Evolutionary conservation across 2,888 invertebrate genomes (phyloP).

Genomic region (Andrena hattorfiana): DNA sequence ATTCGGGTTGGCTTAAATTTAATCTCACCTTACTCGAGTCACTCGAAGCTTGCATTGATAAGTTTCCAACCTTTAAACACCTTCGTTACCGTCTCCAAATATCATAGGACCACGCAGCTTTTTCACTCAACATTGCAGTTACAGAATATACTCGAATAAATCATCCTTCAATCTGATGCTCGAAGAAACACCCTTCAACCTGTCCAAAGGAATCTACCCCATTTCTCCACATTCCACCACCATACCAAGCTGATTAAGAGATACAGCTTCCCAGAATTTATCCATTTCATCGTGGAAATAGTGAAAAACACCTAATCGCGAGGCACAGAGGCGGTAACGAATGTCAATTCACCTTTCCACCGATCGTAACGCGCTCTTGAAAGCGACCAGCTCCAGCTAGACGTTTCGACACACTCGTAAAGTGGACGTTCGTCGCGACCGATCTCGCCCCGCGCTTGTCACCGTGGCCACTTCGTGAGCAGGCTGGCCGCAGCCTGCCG

Average conservation of each 20-base stretch:
- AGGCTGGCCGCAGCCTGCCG: constrained; percentile 58
- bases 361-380: constrained; percentile 19
- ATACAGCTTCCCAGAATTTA: neutral
- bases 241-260: neutral
- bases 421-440: constrained; percentile 51
- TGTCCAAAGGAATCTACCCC: too few relatives aligned
- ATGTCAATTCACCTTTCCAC: neutral
- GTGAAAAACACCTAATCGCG: neutral
- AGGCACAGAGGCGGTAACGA: neutral
- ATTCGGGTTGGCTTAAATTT: too few relatives aligned
- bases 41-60: too few relatives aligned
- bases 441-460: constrained; percentile 74
- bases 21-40: too few relatives aligned
- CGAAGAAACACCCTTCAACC: too few relatives aligned
- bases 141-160: too few relatives aligned
- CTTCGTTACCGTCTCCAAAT: too few relatives aligned
- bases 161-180: too few relatives aligned
- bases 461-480: constrained; percentile 69
- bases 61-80: too few relatives aligned
- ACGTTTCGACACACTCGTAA: constrained; percentile 70
- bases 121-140: too few relatives aligned
- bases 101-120: too few relatives aligned
- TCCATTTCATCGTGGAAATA: neutral
- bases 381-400: constrained; percentile 28
- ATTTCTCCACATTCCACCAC: neutral